Base-by-base conservation (phyloP, 2,113 vertebrate genomes). In the Halichoeres trimaculatus region DNA sequence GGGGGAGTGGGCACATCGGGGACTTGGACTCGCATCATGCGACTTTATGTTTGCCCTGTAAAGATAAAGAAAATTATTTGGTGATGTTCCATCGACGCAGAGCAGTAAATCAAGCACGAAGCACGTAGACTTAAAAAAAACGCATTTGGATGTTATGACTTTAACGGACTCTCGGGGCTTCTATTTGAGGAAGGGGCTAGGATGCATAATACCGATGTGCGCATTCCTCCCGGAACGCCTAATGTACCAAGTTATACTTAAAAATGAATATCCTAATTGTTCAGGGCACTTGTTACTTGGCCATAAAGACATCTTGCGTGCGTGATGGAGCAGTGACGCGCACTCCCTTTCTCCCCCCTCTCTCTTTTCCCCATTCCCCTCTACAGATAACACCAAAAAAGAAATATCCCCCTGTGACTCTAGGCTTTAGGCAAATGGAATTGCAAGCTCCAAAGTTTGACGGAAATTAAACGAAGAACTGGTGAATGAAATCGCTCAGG, bases 251-350 rank as follows among this genome's bases (percentile, higher is more conserved):
- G 66, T 47, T 48, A 48, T 10, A 48, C 19, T 48, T 10, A 2
- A 36, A 61, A 36, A 69, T n/a, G 17, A 59, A 83, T 45, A 56
- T 51, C 40, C 59, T 74, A 54, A 63, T 66, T 83, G 80, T 80
- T 74, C 63, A 9, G 48, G 52, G 81, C 90, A 91, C 91, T 92
- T 92, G 91, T 92, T 92, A 92, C 91, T 90, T 85, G 61, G 38
- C 51, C 48, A 84, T 76, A 60, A 80, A 85, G 75, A 85, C 74
- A 57, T 85, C 51, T 52, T 66, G 70, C 80, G 80, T 82, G 86
- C 68, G 67, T 85, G 82, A 83, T 87, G 62, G 81, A 78, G 74
- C 77, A 61, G 51, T 73, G 79, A 88, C 79, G 78, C 75, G 84
- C 75, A 24, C 30, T 22, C 59, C 64, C 62, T 16, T 50, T 65